A percentile compares a stretch with the other conserved stretches of the same genome.
These are phyloP conservation scores for Orthonevra nobilis DNA, from an alignment of 2,888 invertebrate species.

Conservation along the genomic window DNA sequence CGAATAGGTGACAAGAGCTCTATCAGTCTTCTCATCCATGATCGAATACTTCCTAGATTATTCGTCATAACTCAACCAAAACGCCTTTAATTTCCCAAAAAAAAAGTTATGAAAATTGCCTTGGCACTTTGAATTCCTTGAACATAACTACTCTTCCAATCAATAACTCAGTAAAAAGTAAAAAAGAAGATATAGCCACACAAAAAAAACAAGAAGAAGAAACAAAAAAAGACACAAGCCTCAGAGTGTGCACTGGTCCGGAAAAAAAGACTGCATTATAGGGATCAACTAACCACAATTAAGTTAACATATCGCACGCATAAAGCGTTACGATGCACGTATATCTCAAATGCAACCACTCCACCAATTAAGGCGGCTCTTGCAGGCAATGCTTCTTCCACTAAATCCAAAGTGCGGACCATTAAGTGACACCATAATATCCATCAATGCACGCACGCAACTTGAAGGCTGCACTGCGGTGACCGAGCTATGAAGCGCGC, in stretches of 20 bases:
- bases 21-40: no score
- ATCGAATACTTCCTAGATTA: no score
- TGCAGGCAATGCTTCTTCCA: conserved; percentile 52
- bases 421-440: conserved; percentile 69
- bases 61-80: conserved; percentile 4
- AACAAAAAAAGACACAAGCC: not conserved
- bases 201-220: not conserved
- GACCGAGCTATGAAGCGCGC: conserved; percentile 34
- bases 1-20: no score
- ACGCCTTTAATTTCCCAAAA: conserved; percentile 12
- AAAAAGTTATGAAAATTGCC: conserved; percentile 57
- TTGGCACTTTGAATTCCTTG: conserved; percentile 43
- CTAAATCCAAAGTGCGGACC: conserved; percentile 64
- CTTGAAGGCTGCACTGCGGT: conserved; percentile 6
- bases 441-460: conserved; percentile 60
- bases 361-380: conserved; percentile 53
- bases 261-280: conserved; percentile 33
- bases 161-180: conserved; percentile 64
- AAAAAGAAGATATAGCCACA: not conserved
- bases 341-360: conserved; percentile 54
- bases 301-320: conserved; percentile 60
- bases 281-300: conserved; percentile 65
- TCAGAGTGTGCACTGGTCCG: not conserved
- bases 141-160: conserved; percentile 63
- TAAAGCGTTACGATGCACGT: conserved; percentile 67